A percentile compares a stretch with the other conserved stretches of the same genome.
phyloP scores from a whole-genome alignment of 2,113 vertebrate genomes.

The Turnix velox region DNA sequence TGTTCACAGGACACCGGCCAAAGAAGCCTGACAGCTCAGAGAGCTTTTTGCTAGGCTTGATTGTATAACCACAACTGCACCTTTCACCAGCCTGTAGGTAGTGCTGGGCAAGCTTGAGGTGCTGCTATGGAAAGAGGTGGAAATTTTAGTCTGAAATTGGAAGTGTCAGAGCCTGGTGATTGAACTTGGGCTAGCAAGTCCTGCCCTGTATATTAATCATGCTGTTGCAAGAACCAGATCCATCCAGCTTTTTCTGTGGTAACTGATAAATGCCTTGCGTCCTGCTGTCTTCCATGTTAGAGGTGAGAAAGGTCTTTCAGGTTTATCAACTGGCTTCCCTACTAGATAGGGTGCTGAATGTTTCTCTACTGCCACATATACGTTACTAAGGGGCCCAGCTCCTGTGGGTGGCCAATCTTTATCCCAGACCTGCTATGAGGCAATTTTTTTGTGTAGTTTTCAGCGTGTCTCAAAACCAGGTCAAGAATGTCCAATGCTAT shows the following conservation, averaged over 20 bases:
- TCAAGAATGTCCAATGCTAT: fast-evolving
- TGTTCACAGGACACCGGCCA: neutral
- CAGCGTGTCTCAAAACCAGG: neutral
- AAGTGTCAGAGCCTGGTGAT: neutral
- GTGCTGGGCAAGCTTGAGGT: neutral
- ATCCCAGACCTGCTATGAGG: neutral
- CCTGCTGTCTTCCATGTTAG: neutral
- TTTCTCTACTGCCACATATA: neutral
- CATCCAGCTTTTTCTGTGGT: neutral
- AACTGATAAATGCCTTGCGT: neutral
- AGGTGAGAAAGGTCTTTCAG: neutral
- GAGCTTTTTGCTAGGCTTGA: neutral
- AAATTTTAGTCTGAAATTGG: neutral
- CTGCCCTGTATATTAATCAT: neutral
- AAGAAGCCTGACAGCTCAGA: neutral
- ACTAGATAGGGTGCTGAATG: neutral
- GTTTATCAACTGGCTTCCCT: neutral
- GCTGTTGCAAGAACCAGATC: neutral
- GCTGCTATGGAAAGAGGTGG: neutral
- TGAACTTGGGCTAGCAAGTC: neutral
- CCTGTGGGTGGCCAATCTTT: neutral
- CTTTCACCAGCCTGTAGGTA: neutral
- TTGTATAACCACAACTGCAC: neutral
- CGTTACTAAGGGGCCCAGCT: neutral
- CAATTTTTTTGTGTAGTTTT: neutral